These are phyloP conservation scores for Sinocyclocheilus anophthalmus DNA, from an alignment of 2,113 vertebrate genomes.

Conservation along the genomic window DNA sequence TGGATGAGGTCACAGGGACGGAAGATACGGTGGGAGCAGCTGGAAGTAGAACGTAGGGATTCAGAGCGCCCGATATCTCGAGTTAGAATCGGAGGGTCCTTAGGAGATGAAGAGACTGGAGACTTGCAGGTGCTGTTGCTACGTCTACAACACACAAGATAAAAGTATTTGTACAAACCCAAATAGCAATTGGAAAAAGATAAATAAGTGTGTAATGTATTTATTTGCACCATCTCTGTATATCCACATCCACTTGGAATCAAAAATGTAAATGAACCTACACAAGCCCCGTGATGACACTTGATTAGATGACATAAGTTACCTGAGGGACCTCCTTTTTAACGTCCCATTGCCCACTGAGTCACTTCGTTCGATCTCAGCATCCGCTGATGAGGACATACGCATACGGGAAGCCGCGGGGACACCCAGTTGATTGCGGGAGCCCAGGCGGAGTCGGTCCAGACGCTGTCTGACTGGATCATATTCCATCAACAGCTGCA, in stretches of 20 bases:
- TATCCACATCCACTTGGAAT: not conserved
- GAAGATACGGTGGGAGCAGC: constrained; percentile 95
- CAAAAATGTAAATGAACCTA: not conserved
- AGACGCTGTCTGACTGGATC: constrained; percentile 88
- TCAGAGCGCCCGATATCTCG: constrained; percentile 92
- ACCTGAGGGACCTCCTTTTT: constrained; percentile 91
- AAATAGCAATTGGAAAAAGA: not conserved
- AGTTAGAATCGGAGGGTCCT: constrained; percentile 79
- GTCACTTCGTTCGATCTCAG: constrained; percentile 83
- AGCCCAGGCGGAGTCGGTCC: constrained; percentile 82
- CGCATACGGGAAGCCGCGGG: constrained; percentile 80
- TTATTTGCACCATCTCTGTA: not conserved
- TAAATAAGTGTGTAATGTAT: not conserved
- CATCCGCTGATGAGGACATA: constrained; percentile 73
- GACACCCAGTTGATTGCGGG: constrained; percentile 63
- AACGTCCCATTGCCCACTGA: constrained; percentile 80
- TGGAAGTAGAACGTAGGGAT: constrained; percentile 87
- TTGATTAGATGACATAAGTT: not conserved
- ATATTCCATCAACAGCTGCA: constrained; percentile 93
- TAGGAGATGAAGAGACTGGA: constrained; percentile 87
- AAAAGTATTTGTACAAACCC: not conserved
- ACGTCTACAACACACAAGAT: constrained; percentile 73
- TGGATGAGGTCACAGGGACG: constrained; percentile 94
- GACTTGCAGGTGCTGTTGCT: constrained; percentile 96
- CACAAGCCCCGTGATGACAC: too few relatives aligned